Evolutionary conservation across 2,888 invertebrate species (phyloP), one percentile per base, ranked within the genome.

Genomic region (Lagria hirta): DNA sequence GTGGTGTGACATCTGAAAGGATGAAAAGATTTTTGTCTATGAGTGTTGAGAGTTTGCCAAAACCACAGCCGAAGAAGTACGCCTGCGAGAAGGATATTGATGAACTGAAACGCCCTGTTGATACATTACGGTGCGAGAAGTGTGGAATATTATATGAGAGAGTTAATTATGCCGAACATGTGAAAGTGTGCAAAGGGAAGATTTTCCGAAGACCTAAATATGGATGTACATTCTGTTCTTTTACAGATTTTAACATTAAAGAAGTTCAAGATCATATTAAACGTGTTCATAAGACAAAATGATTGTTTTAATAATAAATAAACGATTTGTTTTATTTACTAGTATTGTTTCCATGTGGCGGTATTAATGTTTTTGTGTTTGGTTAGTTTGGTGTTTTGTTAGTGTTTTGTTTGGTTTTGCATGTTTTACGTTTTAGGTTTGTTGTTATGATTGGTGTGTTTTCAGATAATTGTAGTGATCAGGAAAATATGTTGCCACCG

Each of bases 201-300:
- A 52, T 50, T 13, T 42, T 43, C 13, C 55, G 46, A n/a, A 53
- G 55, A 15, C 55, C 52, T 12, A 62, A 57, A 26, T 70, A 54
- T 30, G 69, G 66, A 4, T 70, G 70, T 35, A 57, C 64, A 2
- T 51, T 48, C 15, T 70, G 70, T 40, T 61, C 54, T 33, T 70
- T 60, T 47, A 65, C 63, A 5, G 58, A 65, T 51, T 51, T 51
- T 10, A 56, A 54, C 42, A 51, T 61, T 12, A 51, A 54, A 15
- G 64, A 66, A 37, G 51, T 69, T 26, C 60, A 63, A 32, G 46
- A 47, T 4, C 70, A 70, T 45, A 57, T 65, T 24, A 46, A 16
- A 49, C 15, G 10, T 42, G 40, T 4, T 58, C 63, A 51, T 28
- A 33, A n/a, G n/a, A n/a, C n/a, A n/a, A n/a, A n/a, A n/a, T 35